phyloP scores from a whole-genome alignment of 2,797 vertebrate genomes.

The Hipposideros larvatus region DNA sequence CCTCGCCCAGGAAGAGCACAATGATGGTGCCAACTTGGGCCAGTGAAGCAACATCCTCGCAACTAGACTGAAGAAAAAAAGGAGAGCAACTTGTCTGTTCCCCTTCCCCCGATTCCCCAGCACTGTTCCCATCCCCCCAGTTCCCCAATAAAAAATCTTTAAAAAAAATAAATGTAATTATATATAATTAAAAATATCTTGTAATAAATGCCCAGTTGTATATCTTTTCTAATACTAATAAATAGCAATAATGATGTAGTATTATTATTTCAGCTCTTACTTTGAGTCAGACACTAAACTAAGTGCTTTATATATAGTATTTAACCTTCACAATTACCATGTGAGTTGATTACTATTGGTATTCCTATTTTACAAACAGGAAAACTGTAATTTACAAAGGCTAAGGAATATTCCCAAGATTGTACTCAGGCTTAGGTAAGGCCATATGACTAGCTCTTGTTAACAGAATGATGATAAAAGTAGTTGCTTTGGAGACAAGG shows the following conservation, averaged over 20 bases:
- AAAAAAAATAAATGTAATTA: neutral
- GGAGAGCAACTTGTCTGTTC: no score
- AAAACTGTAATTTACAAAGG: neutral
- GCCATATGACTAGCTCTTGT: neutral
- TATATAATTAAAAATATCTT: constrained; percentile 22
- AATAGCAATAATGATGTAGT: neutral
- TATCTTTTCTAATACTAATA: constrained; percentile 1
- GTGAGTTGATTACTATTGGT: neutral
- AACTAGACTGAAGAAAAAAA: no score
- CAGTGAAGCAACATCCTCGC: no score
- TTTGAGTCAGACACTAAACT: neutral
- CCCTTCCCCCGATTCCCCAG: no score
- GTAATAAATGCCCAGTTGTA: neutral
- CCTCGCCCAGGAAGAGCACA: no score
- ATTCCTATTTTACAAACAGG: neutral
- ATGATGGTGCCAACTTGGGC: no score
- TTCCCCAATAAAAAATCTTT: no score
- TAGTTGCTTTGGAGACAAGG: neutral
- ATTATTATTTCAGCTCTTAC: neutral
- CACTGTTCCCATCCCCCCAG: no score
- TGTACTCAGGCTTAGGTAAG: neutral
- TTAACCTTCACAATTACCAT: neutral
- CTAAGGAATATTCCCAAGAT: neutral
- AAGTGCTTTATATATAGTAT: neutral
- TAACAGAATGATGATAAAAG: neutral